A percentile compares a stretch with the other conserved stretches of the same genome.
Evolutionary conservation across 2,113 vertebrate genomes (phyloP).

Genomic region (Plotosus lineatus): DNA sequence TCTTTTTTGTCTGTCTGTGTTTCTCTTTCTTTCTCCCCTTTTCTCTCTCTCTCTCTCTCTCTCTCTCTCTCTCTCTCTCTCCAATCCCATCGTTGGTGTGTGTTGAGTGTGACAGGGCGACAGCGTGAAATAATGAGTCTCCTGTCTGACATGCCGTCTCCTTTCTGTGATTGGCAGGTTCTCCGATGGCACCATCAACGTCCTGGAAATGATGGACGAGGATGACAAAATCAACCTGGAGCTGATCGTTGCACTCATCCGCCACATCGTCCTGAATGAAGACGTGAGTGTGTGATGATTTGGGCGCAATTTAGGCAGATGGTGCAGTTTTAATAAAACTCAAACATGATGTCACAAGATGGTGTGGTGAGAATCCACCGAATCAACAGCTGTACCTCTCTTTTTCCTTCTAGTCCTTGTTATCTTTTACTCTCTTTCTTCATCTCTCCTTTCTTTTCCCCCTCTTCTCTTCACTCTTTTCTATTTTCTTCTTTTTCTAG

Average conservation of each 20-base stretch:
- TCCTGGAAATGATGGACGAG: constrained; percentile 81
- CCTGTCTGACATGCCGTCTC: background rate
- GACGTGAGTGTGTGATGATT: constrained; percentile 73
- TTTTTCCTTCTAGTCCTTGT: background rate
- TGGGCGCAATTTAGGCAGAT: constrained; percentile 18
- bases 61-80: background rate
- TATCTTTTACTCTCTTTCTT: background rate
- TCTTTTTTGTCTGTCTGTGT: background rate
- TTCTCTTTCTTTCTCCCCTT: too few relatives aligned
- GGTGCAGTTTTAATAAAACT: constrained; percentile 36
- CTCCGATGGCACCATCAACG: constrained; percentile 81
- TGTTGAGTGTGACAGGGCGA: background rate
- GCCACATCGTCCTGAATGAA: constrained; percentile 86
- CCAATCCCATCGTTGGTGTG: background rate
- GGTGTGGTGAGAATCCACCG: constrained; percentile 37
- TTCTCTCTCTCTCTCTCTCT: too few relatives aligned
- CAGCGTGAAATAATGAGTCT: background rate
- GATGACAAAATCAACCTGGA: constrained; percentile 95
- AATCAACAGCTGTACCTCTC: constrained; percentile 22
- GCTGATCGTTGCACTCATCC: constrained; percentile 87
- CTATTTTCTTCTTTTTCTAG: background rate
- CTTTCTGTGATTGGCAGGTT: constrained; percentile 73
- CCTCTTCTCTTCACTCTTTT: background rate
- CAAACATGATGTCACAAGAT: constrained; percentile 28
- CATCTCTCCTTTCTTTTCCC: too few relatives aligned